Evolutionary conservation across 2,113 vertebrate genomes (phyloP).

Genomic region (Eolophus roseicapilla): DNA sequence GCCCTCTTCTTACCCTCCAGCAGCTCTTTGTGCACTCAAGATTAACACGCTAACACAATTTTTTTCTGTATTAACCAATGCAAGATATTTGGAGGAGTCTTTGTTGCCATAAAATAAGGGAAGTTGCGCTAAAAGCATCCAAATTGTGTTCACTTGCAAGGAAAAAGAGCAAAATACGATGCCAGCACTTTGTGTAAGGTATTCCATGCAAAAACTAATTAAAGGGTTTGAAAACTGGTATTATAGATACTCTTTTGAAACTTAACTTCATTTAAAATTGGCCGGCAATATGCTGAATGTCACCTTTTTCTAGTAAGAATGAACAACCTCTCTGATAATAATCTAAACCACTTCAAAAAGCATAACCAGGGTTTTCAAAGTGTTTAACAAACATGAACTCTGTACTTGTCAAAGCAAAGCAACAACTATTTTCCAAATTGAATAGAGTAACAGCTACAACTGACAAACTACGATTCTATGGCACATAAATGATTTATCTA

Average conservation of each 20-base stretch:
- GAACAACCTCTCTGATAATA: constrained; percentile 89
- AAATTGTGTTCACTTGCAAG: constrained; percentile 67
- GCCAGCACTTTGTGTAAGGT: constrained; percentile 60
- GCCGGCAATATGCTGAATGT: constrained; percentile 80
- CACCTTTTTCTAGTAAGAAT: constrained; percentile 83
- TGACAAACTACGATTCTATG: background rate
- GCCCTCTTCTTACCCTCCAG: constrained; percentile 75
- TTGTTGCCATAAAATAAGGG: constrained; percentile 77
- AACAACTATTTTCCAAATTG: constrained; percentile 68
- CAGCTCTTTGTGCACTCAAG: constrained; percentile 73
- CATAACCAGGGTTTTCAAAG: constrained; percentile 48
- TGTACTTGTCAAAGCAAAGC: constrained; percentile 43
- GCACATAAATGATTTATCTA: constrained; percentile 58
- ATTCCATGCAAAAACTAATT: constrained; percentile 72
- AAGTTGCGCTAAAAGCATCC: constrained; percentile 77
- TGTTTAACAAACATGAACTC: constrained; percentile 81
- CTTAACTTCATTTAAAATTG: constrained; percentile 68
- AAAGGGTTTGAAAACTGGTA: constrained; percentile 34
- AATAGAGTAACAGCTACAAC: constrained; percentile 45
- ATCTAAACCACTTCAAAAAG: constrained; percentile 77
- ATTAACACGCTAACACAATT: constrained; percentile 70
- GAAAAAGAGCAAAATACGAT: constrained; percentile 66
- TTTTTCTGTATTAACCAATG: constrained; percentile 57
- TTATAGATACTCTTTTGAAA: constrained; percentile 66
- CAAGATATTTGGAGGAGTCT: constrained; percentile 61